phyloP scores from a whole-genome alignment of 2,113 vertebrate genomes.

The Archocentrus centrarchus region DNA sequence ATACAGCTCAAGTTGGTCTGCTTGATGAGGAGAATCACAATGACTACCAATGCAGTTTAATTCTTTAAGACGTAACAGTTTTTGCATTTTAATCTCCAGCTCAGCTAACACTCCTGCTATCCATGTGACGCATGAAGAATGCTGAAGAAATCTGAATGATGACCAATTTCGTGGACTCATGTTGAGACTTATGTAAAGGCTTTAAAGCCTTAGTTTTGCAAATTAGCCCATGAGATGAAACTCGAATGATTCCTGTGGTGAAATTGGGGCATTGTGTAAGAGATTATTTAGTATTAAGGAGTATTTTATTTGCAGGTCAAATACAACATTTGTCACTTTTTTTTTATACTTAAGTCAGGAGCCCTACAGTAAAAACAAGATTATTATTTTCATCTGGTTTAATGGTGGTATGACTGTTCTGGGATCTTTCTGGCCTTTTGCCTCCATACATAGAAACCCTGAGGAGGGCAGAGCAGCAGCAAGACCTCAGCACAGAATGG shows the following conservation, averaged over 20 bases:
- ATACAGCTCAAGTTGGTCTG: background rate
- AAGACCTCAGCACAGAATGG: background rate
- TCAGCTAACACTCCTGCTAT: background rate
- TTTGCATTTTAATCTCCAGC: constrained; percentile 13
- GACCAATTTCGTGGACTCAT: background rate
- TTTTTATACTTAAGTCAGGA: background rate
- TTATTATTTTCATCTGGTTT: background rate
- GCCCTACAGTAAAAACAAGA: background rate
- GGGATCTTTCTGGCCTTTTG: background rate
- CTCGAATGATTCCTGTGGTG: background rate
- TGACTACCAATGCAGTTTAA: background rate
- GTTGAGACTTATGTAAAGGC: background rate
- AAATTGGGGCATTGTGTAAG: background rate
- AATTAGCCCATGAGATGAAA: background rate
- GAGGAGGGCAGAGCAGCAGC: background rate
- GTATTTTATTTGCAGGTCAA: background rate
- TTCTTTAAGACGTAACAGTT: background rate
- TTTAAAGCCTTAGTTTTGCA: constrained; percentile 3
- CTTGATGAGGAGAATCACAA: constrained; percentile 6
- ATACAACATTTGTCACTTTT: background rate
- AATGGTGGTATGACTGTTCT: background rate
- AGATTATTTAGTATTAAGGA: background rate
- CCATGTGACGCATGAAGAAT: background rate
- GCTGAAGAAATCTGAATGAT: background rate
- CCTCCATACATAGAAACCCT: background rate